phyloP scores from a whole-genome alignment of 2,113 vertebrate species.

The Spilogale gracilis region DNA sequence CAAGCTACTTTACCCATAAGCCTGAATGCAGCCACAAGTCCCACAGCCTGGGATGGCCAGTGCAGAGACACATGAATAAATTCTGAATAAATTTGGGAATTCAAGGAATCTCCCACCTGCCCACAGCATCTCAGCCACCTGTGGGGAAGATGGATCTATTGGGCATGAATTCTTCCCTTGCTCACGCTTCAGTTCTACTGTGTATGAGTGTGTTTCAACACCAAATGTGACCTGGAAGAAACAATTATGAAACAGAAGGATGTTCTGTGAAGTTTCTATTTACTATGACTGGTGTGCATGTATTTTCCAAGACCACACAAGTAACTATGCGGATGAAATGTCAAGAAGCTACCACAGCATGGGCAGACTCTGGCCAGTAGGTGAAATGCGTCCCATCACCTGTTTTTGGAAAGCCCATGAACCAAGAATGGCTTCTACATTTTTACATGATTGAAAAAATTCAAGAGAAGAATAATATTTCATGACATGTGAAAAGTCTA shows the following conservation, averaged over 20 bases:
- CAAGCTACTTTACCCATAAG: rapidly evolving
- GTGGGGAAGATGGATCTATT: background rate
- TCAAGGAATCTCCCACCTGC: background rate
- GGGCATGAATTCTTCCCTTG: background rate
- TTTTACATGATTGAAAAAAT: background rate
- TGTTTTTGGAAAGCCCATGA: background rate
- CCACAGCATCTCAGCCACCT: background rate
- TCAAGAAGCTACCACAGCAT: background rate
- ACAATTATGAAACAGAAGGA: background rate
- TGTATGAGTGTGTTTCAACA: background rate
- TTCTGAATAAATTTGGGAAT: background rate
- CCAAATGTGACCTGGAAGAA: conserved; percentile 46
- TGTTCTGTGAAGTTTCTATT: conserved; percentile 52
- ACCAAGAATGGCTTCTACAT: background rate
- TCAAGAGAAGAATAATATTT: background rate
- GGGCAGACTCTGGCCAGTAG: background rate
- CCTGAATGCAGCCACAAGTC: no score
- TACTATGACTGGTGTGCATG: conserved; percentile 10
- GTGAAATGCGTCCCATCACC: background rate
- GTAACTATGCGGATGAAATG: conserved; percentile 8
- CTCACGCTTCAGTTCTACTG: background rate
- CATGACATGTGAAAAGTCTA: background rate
- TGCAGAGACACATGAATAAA: background rate
- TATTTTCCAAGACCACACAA: conserved; percentile 45
- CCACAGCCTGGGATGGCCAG: background rate